Base-by-base conservation (phyloP, 2,113 vertebrate genomes). In the Chauna torquata region DNA sequence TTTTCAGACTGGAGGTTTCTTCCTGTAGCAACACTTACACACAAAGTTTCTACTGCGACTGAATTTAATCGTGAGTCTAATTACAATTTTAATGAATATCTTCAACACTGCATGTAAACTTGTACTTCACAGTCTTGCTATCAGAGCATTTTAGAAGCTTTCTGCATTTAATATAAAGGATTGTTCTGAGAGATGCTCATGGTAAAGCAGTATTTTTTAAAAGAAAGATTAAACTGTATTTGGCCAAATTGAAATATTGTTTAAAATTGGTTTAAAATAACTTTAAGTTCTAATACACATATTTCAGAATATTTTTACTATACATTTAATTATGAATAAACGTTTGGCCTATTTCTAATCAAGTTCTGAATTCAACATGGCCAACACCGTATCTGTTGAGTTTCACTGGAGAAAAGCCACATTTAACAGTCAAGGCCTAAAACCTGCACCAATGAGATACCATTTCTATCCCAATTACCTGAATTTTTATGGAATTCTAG, bases 1-100 rank as follows among this genome's bases (percentile, higher is more conserved):
- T 98, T 98, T 98, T 98, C 97, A 98, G 97, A 98, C 96, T 97
- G 95, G 94, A 98, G 98, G 96, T 98, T 98, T 98, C 97, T 97
- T 98, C 98, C 97, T 97, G 97, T 98, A 98, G 97, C 98, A 98
- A 98, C 98, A 98, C 98, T 98, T 97, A 97, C 92, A 96, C 97
- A 97, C 92, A 96, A 97, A 98, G 98, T 98, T 98, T 98, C 98
- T 97, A 91, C 97, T 98, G 97, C 87, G 38, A 97, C 96, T 98
- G 98, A 98, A 98, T 98, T 98, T 98, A 98, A 98, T 98, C 96
- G 96, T 98, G 97, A 98, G 97, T 96, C 98, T 98, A 98, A 98
- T 98, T 98, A 98, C 98, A 98, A 98, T 98, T 98, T 98, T 98
- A 98, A 98, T 98, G 98, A 98, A 97, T 98, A 97, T 98, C 97